Percentiles rank a stretch among this genome's conserved stretches.
phyloP scores from a whole-genome alignment of 2,888 invertebrate species.

The Dryococelus australis region DNA sequence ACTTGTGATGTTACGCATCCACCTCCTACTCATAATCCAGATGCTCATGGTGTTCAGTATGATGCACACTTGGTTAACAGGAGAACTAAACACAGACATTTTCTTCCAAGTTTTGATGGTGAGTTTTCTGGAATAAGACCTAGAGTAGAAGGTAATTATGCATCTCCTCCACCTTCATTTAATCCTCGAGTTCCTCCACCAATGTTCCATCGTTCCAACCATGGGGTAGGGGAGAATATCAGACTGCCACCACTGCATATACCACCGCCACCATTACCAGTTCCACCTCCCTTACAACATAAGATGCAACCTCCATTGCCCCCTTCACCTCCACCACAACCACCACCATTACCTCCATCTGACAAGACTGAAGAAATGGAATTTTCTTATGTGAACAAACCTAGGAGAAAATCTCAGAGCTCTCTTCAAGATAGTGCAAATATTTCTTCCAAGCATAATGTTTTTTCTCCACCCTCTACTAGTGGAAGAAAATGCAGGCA shows the following conservation, averaged over 20 bases:
- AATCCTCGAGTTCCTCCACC: neutral
- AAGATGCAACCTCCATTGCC: neutral
- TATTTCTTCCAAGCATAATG: neutral
- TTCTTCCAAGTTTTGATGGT: neutral
- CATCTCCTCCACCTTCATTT: neutral
- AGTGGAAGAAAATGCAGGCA: neutral
- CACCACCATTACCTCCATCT: neutral
- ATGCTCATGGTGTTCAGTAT: neutral
- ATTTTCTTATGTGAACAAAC: neutral
- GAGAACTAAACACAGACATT: neutral
- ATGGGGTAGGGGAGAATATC: neutral
- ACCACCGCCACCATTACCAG: neutral
- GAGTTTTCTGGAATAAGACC: neutral
- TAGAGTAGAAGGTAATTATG: neutral
- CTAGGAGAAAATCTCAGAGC: neutral
- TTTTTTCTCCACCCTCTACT: neutral
- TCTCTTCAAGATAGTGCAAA: too few species aligned
- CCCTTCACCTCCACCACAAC: neutral
- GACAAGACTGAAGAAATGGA: neutral
- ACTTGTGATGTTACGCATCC: conserved; percentile 4
- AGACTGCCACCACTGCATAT: conserved; percentile 6
- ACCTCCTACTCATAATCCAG: neutral
- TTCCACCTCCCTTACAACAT: neutral
- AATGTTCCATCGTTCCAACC: neutral
- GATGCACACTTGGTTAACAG: neutral